Evolutionary conservation across 2,888 invertebrate species (phyloP), one percentile per base, ranked within the genome.

Genomic region (Tinea semifulvella): DNA sequence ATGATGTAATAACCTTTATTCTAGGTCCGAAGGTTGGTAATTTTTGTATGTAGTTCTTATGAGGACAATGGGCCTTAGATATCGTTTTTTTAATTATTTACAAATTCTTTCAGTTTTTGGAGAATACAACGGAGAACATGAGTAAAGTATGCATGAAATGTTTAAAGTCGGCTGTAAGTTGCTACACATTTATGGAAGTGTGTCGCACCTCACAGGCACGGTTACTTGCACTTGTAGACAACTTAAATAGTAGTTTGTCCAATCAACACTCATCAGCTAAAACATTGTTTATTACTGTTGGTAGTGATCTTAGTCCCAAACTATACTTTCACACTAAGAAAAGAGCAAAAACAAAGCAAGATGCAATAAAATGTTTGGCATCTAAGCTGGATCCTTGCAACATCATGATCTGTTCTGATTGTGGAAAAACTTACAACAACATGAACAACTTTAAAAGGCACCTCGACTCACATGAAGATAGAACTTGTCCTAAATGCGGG

Each of bases 401-500:
- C 42, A 53, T 47, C 1, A 36, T 61, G 8, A 54, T 69, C 1
- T 76, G 75, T 40, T 61, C 53, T 17, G 63, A 69, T 47, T 76
- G 76, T 50, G 75, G 73, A 0, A 71, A 68, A 48, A 57, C 54
- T 8, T 75, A 66, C 36, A 55, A 57, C 19, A 69, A 63, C 39
- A 58, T 57, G n/a, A 56, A 62, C 6, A 57, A 66, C 10, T 49
- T 73, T 3, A 64, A 60, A 57, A 58, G 60, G 51, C 76, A 76
- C 51, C 67, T 72, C 56, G 50, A 58, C 6, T 53, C 57, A 0
- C 75, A 74, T 46, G 52, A 62, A 47, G 46, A 61, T 14, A 57
- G 52, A 31, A 47, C 72, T 0, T 77, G 76, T 27, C 60, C 62
- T 2, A 59, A 67, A 26, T 76, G 76, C 49, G 76, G 76, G 0